Base-by-base conservation (phyloP, 2,797 vertebrate species). In the Gila robusta region DNA sequence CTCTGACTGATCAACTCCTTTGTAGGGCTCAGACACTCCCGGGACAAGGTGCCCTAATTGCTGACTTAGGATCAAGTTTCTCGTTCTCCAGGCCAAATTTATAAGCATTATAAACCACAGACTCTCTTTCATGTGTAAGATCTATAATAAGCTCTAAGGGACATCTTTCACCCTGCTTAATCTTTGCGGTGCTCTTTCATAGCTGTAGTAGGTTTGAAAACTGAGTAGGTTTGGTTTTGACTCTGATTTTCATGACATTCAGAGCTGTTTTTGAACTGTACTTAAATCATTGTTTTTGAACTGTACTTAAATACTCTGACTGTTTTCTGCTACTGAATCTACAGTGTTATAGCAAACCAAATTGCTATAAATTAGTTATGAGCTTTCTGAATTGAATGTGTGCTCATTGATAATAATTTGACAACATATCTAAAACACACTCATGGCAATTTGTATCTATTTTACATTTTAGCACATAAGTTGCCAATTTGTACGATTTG, bases 1-100 rank as follows among this genome's bases (percentile, higher is more conserved):
- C 78, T 72, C 56, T 67, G 80, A 82, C 80, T 62, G 81, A 79
- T 83, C 81, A 79, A 79, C 76, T 87, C 82, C 47, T 87, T 79
- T 80, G 81, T 79, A 52, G 11, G n/a, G 82, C 44, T 83, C 56
- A 54, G 81, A 83, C 81, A 79, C 74, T 32, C 76, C 54, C 5
- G 35, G 67, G 82, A 84, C 84, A 80, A 85, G 67, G 54, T 79
- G 84, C 54, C 78, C 77, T 85, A 80, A 85, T 80, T 80, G 69
- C 84, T 85, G 84, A 85, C 77, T 73, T 85, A 21, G 67, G 77
- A 85, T 85, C 77, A 73, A 78, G 77, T 79, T 72, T 85, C 67
- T 62, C 14, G 6, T 54, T 84, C 66, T 76, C 1, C 59, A 21
- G 73, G 47, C 17, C 32, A 54, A 41, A 77, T 41, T 77, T 32